Base-by-base conservation (phyloP, 1,140 invertebrate species). In the Leptinotarsa defecta region DNA sequence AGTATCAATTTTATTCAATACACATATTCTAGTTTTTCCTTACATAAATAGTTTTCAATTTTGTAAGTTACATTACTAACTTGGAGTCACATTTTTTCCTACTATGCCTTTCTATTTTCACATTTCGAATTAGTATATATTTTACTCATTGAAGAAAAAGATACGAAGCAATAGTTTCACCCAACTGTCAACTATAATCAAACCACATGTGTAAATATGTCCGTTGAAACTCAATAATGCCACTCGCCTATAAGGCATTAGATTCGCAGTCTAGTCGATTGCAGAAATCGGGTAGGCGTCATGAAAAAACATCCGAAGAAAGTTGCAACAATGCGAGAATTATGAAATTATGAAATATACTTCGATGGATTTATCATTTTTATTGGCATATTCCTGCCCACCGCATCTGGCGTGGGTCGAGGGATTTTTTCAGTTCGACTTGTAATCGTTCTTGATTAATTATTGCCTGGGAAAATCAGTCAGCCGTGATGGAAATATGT, bases 291-390 rank as follows among this genome's bases (percentile, higher is more conserved):
- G 17, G 75, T 76, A 43, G 75, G 75, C 61, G 75, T n/a, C 17
- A 20, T 48, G 61, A 76, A 57, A 57, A 70, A 67, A 57, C 52
- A 34, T 13, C 71, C 61, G 72, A 76, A 76, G 75, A 76, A 76
- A 76, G 75, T 74, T 74, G 48, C 71, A 76, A 74, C 75, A 76
- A 76, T 74, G 43, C 68, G 48, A 76, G 75, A 73, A 76, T 74
- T 76, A 76, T 76, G 71, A 74, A 76, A 76, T 76, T 73, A 74
- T 74, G 75, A 73, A 76, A 74, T 71, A 48, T 20, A 70, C 43
- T 76, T 52, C 73, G 73, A 76, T 69, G 71, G 68, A 73, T 76
- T 57, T 71, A 71, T 48, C 19, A 68, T 76, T 72, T 71, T 75
- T 76, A 62, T 64, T 49, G 48, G 68, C 62, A 68, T 49, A 57